Evolutionary conservation across 2,113 vertebrate genomes (phyloP).

Genomic region (Chinchilla lanigera): DNA sequence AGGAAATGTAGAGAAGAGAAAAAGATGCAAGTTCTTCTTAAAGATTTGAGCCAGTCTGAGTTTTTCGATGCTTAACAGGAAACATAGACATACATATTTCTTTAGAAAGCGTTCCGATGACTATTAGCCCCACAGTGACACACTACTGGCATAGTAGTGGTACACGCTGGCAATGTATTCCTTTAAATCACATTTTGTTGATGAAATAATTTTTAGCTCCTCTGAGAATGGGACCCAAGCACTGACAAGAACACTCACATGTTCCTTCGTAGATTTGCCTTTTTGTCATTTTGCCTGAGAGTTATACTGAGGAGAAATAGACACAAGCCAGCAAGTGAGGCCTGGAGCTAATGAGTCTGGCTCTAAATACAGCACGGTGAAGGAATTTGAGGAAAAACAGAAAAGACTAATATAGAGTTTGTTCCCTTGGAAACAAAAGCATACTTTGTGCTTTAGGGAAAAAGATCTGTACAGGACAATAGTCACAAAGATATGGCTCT

Average conservation of each 20-base stretch:
- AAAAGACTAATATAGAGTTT: conserved; percentile 53
- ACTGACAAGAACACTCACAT: conserved; percentile 48
- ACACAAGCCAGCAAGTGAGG: conserved; percentile 50
- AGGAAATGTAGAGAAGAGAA: neutral
- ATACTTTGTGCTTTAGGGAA: conserved; percentile 38
- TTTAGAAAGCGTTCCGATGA: conserved; percentile 44
- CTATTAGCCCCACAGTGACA: neutral
- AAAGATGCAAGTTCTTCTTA: neutral
- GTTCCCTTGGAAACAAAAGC: conserved; percentile 75
- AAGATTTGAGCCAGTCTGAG: neutral
- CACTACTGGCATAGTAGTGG: neutral
- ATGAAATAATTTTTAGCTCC: conserved; percentile 58
- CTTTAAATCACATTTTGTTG: conserved; percentile 43
- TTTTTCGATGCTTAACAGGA: conserved; percentile 2
- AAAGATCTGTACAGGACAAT: conserved; percentile 34
- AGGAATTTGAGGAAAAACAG: neutral
- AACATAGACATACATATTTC: neutral
- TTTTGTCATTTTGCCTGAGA: conserved; percentile 59
- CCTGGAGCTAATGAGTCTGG: conserved; percentile 61
- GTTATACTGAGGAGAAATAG: neutral
- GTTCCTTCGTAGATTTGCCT: neutral
- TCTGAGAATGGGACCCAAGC: conserved; percentile 36
- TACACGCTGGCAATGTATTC: conserved; percentile 34
- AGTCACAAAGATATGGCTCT: conserved; percentile 28
- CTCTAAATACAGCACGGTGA: conserved; percentile 42